A percentile compares a stretch with the other conserved stretches of the same genome.
Conservation (phyloP, 2,797 vertebrate species). For the Remorina albescens region DNA sequence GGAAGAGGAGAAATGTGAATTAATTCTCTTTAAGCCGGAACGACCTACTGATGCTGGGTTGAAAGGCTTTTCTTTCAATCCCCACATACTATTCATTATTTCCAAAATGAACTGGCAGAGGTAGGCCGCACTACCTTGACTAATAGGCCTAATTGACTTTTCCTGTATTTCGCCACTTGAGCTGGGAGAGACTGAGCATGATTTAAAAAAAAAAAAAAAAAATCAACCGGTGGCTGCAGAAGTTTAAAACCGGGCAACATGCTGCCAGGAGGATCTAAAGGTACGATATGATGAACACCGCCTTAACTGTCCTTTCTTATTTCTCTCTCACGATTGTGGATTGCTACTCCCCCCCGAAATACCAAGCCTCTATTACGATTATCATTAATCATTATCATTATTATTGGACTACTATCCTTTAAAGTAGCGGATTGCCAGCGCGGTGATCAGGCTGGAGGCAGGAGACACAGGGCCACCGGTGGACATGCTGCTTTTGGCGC, state of each 20-base stretch:
- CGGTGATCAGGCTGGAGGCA: conserved; percentile 63
- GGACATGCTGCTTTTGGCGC: conserved; percentile 91
- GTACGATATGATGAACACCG: conserved; percentile 26
- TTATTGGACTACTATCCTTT: conserved; percentile 82
- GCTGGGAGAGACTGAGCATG: not conserved
- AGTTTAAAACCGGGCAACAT: conserved; percentile 24
- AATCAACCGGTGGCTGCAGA: conserved; percentile 25
- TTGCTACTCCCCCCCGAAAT: conserved; percentile 4
- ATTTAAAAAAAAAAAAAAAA: no score
- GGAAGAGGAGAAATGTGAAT: conserved; percentile 79
- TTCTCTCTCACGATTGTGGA: conserved; percentile 23
- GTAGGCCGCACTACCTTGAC: conserved; percentile 73
- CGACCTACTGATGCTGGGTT: conserved; percentile 86
- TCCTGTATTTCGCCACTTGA: conserved; percentile 64
- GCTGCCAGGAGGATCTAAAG: conserved; percentile 18
- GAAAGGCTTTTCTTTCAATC: conserved; percentile 85
- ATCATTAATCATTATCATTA: no score
- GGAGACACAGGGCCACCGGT: conserved; percentile 80
- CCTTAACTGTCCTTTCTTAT: conserved; percentile 38
- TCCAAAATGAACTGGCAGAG: conserved; percentile 82
- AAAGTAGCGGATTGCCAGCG: conserved; percentile 91
- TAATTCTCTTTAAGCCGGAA: conserved; percentile 87
- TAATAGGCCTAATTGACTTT: conserved; percentile 77
- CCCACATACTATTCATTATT: conserved; percentile 84
- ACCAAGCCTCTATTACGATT: not conserved